phyloP scores from a whole-genome alignment of 2,113 vertebrate genomes.

The Platichthys stellatus region DNA sequence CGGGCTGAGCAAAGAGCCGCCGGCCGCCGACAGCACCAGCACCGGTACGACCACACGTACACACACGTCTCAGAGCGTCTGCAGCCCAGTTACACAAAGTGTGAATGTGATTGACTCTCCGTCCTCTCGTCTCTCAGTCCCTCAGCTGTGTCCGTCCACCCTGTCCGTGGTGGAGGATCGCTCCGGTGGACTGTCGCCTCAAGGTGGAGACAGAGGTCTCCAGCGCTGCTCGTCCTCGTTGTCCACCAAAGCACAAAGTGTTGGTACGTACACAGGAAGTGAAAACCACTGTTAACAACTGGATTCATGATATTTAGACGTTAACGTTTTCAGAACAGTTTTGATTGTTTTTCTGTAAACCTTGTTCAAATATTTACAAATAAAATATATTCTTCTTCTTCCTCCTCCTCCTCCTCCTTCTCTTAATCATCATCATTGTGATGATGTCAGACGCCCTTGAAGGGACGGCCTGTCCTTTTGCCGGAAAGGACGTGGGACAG shows the following conservation, averaged over 20 bases:
- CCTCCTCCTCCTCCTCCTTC: too few relatives aligned
- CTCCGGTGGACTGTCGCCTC: conserved; percentile 68
- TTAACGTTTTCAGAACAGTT: too few relatives aligned
- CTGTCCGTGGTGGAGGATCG: conserved; percentile 86
- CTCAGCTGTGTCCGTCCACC: conserved; percentile 78
- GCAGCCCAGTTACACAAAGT: neutral
- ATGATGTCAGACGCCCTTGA: conserved; percentile 77
- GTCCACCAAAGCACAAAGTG: conserved; percentile 81
- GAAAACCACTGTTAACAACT: neutral
- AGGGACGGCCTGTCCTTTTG: conserved; percentile 78
- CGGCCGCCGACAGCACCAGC: conserved; percentile 70
- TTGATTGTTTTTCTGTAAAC: too few relatives aligned
- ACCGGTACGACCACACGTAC: conserved; percentile 42
- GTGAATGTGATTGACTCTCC: too few relatives aligned
- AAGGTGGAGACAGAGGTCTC: conserved; percentile 84
- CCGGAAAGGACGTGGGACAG: conserved; percentile 84
- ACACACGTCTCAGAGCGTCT: too few relatives aligned
- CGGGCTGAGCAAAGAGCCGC: conserved; percentile 87
- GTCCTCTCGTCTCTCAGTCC: conserved; percentile 56
- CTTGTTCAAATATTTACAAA: too few relatives aligned
- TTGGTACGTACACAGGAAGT: conserved; percentile 73
- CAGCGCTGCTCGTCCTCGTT: conserved; percentile 85
- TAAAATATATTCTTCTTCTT: too few relatives aligned
- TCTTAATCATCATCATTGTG: neutral
- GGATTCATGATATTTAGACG: too few relatives aligned